A percentile compares a stretch with the other conserved stretches of the same genome.
Evolutionary conservation across 2,888 invertebrate genomes (phyloP).

Genomic region (Spicauda simplicius): DNA sequence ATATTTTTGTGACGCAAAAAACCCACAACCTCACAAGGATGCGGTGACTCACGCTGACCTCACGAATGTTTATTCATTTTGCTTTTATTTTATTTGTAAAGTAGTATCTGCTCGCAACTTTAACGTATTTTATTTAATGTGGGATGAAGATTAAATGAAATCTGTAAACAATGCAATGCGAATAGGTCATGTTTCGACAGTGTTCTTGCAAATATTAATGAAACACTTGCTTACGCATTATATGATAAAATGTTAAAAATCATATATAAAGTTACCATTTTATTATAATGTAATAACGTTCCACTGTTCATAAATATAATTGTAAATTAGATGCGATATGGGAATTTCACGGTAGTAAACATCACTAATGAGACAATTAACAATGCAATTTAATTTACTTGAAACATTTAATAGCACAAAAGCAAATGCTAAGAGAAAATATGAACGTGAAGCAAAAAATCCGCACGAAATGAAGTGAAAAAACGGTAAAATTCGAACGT

Average conservation of each 20-base stretch:
- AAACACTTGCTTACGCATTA: no score
- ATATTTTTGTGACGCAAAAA: constrained; percentile 35
- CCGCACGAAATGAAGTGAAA: constrained; percentile 1
- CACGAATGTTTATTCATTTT: constrained; percentile 20
- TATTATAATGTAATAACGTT: no score
- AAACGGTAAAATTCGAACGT: background rate
- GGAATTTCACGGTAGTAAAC: background rate
- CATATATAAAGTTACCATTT: no score
- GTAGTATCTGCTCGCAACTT: background rate
- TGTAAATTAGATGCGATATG: constrained; percentile 9
- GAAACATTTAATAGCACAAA: background rate
- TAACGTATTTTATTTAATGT: no score
- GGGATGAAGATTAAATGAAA: no score
- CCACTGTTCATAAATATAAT: no score
- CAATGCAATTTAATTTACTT: background rate
- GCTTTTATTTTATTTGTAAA: constrained; percentile 13
- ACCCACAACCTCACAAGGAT: constrained; percentile 36
- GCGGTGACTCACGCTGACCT: constrained; percentile 36
- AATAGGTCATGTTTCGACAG: no score
- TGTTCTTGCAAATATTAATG: background rate
- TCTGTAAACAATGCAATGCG: no score
- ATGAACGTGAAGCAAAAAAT: background rate
- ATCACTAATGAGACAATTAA: background rate
- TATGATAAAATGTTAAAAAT: no score
- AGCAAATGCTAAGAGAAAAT: background rate